Evolutionary conservation across 2,113 vertebrate species (phyloP).

Genomic region (Willisornis vidua): DNA sequence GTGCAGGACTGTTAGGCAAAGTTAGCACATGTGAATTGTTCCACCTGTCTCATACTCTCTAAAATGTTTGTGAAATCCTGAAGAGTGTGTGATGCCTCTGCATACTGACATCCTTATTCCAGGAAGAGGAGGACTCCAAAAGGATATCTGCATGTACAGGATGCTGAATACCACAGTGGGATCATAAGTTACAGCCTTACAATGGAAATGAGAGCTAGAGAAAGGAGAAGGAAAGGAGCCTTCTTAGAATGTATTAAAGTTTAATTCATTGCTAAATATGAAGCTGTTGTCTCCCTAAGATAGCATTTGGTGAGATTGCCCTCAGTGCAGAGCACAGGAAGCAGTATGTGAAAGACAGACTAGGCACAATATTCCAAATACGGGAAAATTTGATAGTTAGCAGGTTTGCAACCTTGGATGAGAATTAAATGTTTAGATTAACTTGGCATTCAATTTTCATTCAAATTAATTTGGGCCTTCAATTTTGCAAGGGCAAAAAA

Average conservation of each 20-base stretch:
- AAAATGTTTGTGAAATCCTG: neutral
- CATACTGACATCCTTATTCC: neutral
- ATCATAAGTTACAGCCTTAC: neutral
- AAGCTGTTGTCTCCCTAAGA: neutral
- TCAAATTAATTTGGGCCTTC: neutral
- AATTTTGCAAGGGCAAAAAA: neutral
- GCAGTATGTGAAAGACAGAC: neutral
- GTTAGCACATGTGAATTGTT: neutral
- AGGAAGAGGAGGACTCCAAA: neutral
- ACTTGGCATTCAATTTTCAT: neutral
- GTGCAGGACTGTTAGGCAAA: neutral
- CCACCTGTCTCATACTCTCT: neutral
- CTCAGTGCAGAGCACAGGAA: neutral
- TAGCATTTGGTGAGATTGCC: neutral
- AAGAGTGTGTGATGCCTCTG: neutral
- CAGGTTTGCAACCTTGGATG: neutral
- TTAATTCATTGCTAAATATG: neutral
- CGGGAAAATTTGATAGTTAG: neutral
- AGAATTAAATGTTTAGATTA: neutral
- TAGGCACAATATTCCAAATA: neutral
- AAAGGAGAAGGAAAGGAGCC: neutral
- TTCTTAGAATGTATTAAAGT: neutral
- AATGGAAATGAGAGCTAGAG: neutral
- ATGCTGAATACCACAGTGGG: neutral
- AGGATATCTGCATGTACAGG: neutral